Evolutionary conservation across 1,140 invertebrate genomes (phyloP).

Genomic region (Steinernema khuongi): DNA sequence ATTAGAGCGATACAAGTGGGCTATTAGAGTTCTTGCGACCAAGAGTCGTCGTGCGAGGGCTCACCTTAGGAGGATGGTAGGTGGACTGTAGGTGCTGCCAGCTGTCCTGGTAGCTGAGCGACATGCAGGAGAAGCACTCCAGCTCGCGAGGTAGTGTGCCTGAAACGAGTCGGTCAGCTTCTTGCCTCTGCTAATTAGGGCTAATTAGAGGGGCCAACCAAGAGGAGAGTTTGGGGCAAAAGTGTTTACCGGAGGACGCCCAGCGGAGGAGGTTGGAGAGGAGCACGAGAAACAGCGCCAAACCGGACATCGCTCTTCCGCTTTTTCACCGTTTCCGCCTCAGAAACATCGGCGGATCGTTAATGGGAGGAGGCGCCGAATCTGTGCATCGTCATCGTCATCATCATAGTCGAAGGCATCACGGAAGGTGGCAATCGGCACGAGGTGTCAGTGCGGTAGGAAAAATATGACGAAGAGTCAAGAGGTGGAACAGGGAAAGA

Average conservation of each 20-base stretch:
- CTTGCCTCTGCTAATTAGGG: no score
- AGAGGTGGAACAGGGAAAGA: neutral
- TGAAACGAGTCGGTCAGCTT: conserved; percentile 35
- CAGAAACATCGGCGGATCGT: neutral
- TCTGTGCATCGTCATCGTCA: neutral
- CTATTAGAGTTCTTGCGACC: neutral
- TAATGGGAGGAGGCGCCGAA: neutral
- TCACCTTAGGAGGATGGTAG: conserved; percentile 51
- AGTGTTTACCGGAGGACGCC: conserved; percentile 2
- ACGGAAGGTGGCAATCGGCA: no score
- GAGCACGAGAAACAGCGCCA: conserved; percentile 26
- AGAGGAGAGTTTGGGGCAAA: neutral
- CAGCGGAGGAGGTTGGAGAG: conserved; percentile 13
- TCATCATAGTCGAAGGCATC: no score
- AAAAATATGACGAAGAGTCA: neutral
- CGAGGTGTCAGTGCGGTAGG: neutral
- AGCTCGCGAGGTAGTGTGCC: conserved; percentile 44
- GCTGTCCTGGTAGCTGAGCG: conserved; percentile 48
- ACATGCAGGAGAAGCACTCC: conserved; percentile 57
- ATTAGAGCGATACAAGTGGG: conserved; percentile 11
- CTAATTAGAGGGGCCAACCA: neutral
- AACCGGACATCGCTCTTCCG: conserved; percentile 21
- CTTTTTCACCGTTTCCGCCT: conserved; percentile 17
- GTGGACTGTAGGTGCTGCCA: conserved; percentile 50
- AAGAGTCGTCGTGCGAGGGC: neutral